phyloP scores from a whole-genome alignment of 2,888 invertebrate species.

The Pheosia tremula region DNA sequence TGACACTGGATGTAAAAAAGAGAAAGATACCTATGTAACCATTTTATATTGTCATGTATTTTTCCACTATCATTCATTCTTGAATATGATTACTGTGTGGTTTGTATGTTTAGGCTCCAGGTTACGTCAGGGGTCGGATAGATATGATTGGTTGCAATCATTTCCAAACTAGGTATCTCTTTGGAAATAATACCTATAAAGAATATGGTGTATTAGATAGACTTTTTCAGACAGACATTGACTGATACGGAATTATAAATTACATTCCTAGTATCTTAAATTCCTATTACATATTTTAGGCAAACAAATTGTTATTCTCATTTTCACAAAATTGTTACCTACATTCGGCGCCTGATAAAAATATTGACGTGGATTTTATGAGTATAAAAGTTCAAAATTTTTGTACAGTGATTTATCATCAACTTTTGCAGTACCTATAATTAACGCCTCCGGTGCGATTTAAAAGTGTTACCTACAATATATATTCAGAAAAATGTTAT shows the following conservation, averaged over 20 bases:
- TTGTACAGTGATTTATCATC: constrained; percentile 3
- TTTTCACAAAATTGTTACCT: neutral
- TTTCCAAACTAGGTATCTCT: neutral
- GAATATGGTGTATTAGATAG: too few species aligned
- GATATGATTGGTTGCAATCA: neutral
- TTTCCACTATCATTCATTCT: neutral
- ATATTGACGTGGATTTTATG: constrained; percentile 17
- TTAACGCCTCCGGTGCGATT: neutral
- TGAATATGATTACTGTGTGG: neutral
- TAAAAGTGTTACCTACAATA: neutral
- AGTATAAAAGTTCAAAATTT: constrained; percentile 23
- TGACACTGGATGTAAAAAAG: neutral
- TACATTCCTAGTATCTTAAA: too few species aligned
- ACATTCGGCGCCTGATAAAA: constrained; percentile 16
- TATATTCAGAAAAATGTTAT: neutral
- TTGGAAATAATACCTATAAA: too few species aligned
- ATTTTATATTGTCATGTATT: neutral
- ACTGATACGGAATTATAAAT: too few species aligned
- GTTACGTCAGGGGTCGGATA: neutral
- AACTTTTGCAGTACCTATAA: constrained; percentile 3
- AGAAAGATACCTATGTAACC: neutral
- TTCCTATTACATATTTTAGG: neutral
- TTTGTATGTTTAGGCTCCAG: neutral
- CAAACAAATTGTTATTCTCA: neutral
- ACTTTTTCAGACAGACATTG: too few species aligned